These are phyloP conservation scores for Nymphalis io DNA, from an alignment of 1,140 invertebrate genomes.

Conservation along the genomic window DNA sequence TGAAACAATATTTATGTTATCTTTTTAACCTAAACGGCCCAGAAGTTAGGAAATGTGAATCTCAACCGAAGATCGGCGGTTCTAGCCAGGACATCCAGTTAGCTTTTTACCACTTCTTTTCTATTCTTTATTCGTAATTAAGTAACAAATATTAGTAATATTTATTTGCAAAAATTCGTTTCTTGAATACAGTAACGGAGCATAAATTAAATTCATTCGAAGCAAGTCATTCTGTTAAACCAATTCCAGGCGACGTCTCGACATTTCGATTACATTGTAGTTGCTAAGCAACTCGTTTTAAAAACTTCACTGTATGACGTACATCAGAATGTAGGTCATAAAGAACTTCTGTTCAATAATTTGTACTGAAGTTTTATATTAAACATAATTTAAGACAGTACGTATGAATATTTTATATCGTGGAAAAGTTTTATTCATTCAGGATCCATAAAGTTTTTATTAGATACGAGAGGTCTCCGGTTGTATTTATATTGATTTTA, in stretches of 20 bases:
- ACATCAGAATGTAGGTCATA: constrained; percentile 24
- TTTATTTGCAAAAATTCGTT: no score
- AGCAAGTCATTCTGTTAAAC: neutral
- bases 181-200: neutral
- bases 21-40: no score
- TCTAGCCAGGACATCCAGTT: no score
- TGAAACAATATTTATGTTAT: no score
- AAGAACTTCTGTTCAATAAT: neutral
- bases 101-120: no score
- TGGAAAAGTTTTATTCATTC: constrained; percentile 11
- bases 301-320: constrained; percentile 1
- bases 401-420: constrained; percentile 8
- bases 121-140: no score
- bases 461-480: neutral
- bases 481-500: neutral
- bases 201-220: neutral
- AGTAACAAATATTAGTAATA: no score
- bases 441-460: constrained; percentile 7
- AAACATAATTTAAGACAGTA: neutral
- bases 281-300: neutral
- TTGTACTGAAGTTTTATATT: neutral
- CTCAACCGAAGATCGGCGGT: no score
- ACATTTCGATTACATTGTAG: constrained; percentile 21
- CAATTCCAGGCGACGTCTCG: constrained; percentile 4
- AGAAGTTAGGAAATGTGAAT: no score